Conservation (phyloP, 1,140 invertebrate species). For the Pseudomyrmex sp. region DNA sequence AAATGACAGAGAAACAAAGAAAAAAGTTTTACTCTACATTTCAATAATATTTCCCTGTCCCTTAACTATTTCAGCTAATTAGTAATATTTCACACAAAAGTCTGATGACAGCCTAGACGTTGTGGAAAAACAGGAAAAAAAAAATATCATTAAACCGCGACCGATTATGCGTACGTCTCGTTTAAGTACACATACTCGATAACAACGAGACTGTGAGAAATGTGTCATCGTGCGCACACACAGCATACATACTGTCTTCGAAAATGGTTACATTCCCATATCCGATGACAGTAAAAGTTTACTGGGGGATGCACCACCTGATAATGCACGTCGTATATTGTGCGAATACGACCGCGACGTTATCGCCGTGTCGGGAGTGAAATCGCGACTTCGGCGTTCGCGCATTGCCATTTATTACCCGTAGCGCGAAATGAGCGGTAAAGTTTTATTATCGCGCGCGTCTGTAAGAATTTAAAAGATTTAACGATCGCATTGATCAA, state of each 20-base stretch:
- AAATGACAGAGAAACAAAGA: neutral
- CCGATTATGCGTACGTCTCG: neutral
- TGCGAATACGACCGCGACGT: neutral
- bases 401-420: slow-evolving; percentile 16
- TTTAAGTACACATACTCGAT: neutral
- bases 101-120: no score
- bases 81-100: neutral
- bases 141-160: neutral
- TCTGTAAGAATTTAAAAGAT: neutral
- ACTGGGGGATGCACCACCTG: neutral
- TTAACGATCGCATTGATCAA: neutral
- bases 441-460: slow-evolving; percentile 21
- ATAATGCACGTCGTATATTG: neutral
- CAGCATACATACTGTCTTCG: slow-evolving; percentile 5
- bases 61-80: neutral
- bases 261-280: slow-evolving; percentile 10
- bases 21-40: neutral
- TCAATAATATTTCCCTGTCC: neutral
- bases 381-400: neutral
- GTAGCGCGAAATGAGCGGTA: neutral
- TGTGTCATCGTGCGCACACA: neutral
- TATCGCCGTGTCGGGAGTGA: neutral
- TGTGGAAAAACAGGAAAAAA: neutral
- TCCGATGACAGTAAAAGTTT: slow-evolving; percentile 28
- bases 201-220: neutral